Evolutionary conservation across 2,113 vertebrate genomes (phyloP).

Genomic region (Egretta garzetta): DNA sequence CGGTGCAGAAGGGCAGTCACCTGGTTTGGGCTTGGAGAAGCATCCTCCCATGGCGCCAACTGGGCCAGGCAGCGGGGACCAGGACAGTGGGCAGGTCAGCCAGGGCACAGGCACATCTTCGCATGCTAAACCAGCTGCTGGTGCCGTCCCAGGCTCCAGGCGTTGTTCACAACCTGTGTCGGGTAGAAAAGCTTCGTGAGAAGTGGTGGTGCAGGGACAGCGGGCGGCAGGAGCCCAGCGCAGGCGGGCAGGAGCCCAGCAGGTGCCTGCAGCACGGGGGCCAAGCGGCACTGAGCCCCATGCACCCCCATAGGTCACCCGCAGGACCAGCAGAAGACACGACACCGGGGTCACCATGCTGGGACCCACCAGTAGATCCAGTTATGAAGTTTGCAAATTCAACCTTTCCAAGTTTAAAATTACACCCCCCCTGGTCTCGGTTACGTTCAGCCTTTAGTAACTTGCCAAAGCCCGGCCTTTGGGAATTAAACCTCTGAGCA

Average conservation of each 20-base stretch:
- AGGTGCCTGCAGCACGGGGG: accelerated
- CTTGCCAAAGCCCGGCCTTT: not conserved
- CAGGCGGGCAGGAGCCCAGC: accelerated
- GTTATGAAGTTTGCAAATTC: not conserved
- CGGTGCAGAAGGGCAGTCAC: conserved; percentile 68
- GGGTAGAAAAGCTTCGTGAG: not conserved
- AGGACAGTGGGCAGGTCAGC: not conserved
- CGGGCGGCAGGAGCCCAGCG: not conserved
- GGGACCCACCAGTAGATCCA: accelerated
- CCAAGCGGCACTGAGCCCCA: accelerated
- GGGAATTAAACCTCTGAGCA: not conserved
- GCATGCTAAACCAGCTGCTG: not conserved
- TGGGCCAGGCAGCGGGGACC: not conserved
- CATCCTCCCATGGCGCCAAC: conserved; percentile 90
- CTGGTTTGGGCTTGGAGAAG: conserved; percentile 98
- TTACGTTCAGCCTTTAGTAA: not conserved
- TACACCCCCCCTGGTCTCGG: accelerated
- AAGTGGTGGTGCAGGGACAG: accelerated
- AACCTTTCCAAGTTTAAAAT: not conserved
- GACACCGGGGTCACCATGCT: not conserved
- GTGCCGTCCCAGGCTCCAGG: not conserved
- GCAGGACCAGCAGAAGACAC: no score
- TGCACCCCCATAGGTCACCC: no score
- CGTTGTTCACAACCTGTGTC: not conserved
- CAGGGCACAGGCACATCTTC: not conserved